Evolutionary conservation across 2,888 invertebrate species (phyloP), one percentile per base, ranked within the genome.

Genomic region (Neoscelio sp.): DNA sequence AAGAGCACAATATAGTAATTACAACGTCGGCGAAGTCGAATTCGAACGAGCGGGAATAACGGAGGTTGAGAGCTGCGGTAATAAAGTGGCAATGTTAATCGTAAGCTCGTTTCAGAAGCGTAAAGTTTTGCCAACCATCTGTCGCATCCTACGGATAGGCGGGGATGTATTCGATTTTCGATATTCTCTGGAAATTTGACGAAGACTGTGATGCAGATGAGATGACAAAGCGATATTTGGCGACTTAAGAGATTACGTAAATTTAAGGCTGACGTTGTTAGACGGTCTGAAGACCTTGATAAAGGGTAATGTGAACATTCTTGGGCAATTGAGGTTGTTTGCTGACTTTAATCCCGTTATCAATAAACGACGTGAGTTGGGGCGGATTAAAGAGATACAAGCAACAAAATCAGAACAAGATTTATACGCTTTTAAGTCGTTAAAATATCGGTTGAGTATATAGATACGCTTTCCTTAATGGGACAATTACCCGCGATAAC

Each of bases 401-500:
- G 10, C 23, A 58, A 33, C 35, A 50, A 68, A 73, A 50, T 30
- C 40, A 23, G 56, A 64, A 71, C 62, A 75, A 67, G 77, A 82
- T 80, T 82, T 78, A 81, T 81, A 78, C 75, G 80, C 71, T 67
- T 65, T 78, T 70, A 62, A 68, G 78, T 80, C 80, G 68, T 82
- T 80, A 82, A 82, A 82, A 82, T 74, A 82, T 82, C 74, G 67
- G 46, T 52, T 74, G 77, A 74, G 78, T 80, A 70, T 80, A 42
- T 20, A 33, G 78, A 58, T 54, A 76, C 75, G 65, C 68, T 82
- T 79, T 77, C 54, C 50, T 73, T 82, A 84, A 84, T 84, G 82
- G 85, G 81, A 82, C 82, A 79, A 80, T 80, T 81, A 80, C 82
- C 83, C 82, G 84, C 81, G 73, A 83, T 84, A 83, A 83, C 82